Conservation (phyloP, 2,113 vertebrate species). For the Arizona elegans region DNA sequence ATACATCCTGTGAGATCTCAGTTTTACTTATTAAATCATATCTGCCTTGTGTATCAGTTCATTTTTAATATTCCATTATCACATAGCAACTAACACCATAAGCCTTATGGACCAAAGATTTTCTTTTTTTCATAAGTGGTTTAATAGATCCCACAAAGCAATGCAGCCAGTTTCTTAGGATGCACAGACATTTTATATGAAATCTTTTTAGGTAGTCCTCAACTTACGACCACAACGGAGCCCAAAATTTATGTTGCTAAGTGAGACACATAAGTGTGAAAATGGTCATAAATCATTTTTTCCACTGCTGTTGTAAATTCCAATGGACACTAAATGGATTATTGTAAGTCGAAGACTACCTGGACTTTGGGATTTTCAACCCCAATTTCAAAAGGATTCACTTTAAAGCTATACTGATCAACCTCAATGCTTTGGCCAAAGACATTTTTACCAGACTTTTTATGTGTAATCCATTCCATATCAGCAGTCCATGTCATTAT, state of each 20-base stretch:
- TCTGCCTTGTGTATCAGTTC: background rate
- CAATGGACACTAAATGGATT: too few species aligned
- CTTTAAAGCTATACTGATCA: background rate
- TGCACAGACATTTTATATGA: background rate
- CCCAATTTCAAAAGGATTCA: background rate
- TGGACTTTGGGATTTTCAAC: background rate
- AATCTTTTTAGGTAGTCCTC: background rate
- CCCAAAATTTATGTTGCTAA: too few species aligned
- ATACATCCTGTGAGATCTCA: background rate
- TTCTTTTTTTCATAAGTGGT: background rate
- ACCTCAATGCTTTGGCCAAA: background rate
- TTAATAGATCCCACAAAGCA: background rate
- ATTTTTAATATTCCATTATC: background rate
- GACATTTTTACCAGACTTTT: background rate
- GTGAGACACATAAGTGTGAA: too few species aligned
- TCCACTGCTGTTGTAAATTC: too few species aligned
- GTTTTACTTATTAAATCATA: background rate
- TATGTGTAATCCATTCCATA: background rate
- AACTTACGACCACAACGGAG: too few species aligned
- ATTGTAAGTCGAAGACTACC: too few species aligned
- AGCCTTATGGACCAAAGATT: background rate
- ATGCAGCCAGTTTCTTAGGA: background rate
- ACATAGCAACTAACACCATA: background rate
- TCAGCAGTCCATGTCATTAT: background rate
- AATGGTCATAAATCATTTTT: too few species aligned